phyloP scores from a whole-genome alignment of 2,888 invertebrate species.

The Cryptocheilus praepositus region DNA sequence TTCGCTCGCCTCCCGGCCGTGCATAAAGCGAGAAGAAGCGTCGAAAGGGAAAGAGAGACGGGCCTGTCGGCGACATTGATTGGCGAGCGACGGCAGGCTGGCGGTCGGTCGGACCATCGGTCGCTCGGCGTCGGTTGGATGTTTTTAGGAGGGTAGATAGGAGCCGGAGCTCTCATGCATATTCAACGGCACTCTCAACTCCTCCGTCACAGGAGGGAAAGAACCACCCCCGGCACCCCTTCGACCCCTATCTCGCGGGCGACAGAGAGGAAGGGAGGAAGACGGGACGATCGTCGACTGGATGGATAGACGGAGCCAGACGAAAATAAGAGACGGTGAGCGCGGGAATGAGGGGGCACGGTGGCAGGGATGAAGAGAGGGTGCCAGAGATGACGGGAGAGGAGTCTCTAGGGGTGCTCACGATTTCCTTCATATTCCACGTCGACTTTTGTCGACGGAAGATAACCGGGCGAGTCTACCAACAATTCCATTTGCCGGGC shows the following conservation, averaged over 20 bases:
- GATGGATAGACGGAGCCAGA: constrained; percentile 18
- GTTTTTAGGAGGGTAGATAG: constrained; percentile 75
- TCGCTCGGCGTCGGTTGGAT: constrained; percentile 58
- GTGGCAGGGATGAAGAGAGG: too few relatives aligned
- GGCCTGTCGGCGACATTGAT: constrained; percentile 65
- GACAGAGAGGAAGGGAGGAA: constrained; percentile 63
- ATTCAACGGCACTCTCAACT: constrained; percentile 75
- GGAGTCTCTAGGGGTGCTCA: constrained; percentile 53
- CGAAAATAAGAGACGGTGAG: constrained; percentile 10
- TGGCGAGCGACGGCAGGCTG: constrained; percentile 62
- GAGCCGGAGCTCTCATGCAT: constrained; percentile 74
- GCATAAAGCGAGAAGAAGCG: too few relatives aligned
- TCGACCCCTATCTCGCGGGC: constrained; percentile 46
- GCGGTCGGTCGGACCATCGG: constrained; percentile 58
- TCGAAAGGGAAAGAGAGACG: too few relatives aligned
- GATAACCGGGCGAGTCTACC: constrained; percentile 45
- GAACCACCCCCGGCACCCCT: constrained; percentile 69
- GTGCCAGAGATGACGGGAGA: constrained; percentile 27
- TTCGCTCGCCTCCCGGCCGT: too few relatives aligned
- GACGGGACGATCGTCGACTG: constrained; percentile 11
- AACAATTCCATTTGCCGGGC: constrained; percentile 33
- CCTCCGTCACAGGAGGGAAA: constrained; percentile 75
- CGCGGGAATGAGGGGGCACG: constrained; percentile 3
- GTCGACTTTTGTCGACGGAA: constrained; percentile 50
- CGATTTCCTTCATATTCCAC: constrained; percentile 61